Conservation (phyloP, 2,888 invertebrate genomes). For the Drosophila seclusa region DNA sequence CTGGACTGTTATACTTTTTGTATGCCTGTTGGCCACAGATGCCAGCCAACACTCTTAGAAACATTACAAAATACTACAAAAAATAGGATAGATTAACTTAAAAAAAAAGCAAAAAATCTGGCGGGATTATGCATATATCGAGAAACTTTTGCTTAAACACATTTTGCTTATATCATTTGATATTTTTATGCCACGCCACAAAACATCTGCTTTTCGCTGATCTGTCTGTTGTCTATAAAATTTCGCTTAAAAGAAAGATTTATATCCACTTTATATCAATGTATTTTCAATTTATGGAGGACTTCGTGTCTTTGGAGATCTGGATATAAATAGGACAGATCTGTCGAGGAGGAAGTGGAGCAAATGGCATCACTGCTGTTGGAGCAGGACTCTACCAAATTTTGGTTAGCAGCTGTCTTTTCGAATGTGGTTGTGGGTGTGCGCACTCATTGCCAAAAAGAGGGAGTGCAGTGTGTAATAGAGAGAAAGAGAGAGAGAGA, state of each 20-base stretch:
- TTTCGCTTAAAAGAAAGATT: background rate
- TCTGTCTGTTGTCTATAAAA: background rate
- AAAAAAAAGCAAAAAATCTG: no score
- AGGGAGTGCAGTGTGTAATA: background rate
- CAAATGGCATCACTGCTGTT: background rate
- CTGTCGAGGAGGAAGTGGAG: background rate
- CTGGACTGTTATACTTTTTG: slow-evolving; percentile 26
- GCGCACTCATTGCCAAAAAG: slow-evolving; percentile 59
- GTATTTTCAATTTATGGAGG: background rate
- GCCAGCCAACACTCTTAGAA: background rate
- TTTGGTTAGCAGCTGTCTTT: slow-evolving; percentile 65
- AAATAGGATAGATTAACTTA: background rate
- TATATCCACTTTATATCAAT: background rate
- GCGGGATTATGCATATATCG: background rate
- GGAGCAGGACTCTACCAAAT: slow-evolving; percentile 33
- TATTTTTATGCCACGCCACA: background rate
- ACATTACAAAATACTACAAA: background rate
- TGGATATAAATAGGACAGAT: background rate
- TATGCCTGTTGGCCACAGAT: background rate
- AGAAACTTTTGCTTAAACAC: background rate
- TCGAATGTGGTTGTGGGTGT: slow-evolving; percentile 22
- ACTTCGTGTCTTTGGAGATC: no score
- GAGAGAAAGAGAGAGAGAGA: background rate
- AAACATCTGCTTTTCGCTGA: no score
- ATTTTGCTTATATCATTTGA: background rate